Base-by-base conservation (phyloP, 2,113 vertebrate genomes). In the Oncorhynchus keta region DNA sequence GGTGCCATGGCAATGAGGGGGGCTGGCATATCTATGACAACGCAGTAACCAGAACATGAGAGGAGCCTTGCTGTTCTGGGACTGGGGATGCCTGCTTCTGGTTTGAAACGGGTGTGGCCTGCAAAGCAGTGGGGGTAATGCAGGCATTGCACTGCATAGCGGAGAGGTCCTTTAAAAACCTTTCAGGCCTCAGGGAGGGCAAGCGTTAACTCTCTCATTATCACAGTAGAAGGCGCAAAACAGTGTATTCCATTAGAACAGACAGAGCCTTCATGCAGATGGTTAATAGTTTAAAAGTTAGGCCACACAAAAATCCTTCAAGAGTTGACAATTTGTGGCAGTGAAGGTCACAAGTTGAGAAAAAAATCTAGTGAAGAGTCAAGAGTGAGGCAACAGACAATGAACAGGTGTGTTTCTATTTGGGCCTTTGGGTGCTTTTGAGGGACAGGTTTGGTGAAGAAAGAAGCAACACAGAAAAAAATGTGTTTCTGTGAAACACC, bases 1-100 rank as follows among this genome's bases (percentile, higher is more conserved):
- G 86, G 85, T 94, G 75, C 86, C 88, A 76, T 87, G 88, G 91
- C 94, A 93, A 93, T 93, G 91, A 92, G 93, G 91, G 82, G 94
- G 94, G 91, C 92, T 96, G 85, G 96, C 88, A 89, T 94, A 96
- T 94, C 96, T 98, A 96, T 94, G 96, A 96, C 93, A 98, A 97
- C 82, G 95, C 95, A 96, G 89, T 87, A 90, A 92, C 91, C 90
- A 92, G 75, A 91, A 86, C 86, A 86, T 92, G 86, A 92, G 91
- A 92, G 91, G 82, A 83, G 81, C 86, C 88, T 85, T 83, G 89
- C 79, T 73, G 90, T 88, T 85, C 83, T 76, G 35, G 75, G 68
- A 68, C 14, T 55, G 51, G 14, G 51, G 51, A 12, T 5, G 14
- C 8, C 83, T 77, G 35, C 76, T 45, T 48, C 11, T 48, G 68